Base-by-base conservation (phyloP, 2,888 invertebrate genomes). In the Mesorhabditis sp. region DNA sequence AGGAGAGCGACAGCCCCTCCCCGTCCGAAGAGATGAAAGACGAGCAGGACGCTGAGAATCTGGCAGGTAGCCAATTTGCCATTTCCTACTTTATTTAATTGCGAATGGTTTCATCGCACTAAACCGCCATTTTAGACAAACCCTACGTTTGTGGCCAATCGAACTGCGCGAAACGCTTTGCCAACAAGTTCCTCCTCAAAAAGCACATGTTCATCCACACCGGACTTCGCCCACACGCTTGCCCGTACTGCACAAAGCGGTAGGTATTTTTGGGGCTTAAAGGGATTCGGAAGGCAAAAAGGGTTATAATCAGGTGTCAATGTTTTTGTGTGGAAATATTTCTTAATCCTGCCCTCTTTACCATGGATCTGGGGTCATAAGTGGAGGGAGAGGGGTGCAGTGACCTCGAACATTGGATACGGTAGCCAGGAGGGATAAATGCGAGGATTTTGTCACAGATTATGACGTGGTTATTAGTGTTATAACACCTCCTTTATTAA, bases 201-300 rank as follows among this genome's bases (percentile, higher is more conserved):
- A 85, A 85, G 74, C 85, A 85, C 73, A 78, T 80, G 73, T 85
- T 86, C 75, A 85, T 85, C 68, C 85, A 85, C 72, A 86, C 84
- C 28, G 85, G 85, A 28, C 79, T 82, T 15, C 74, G 83, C 45
- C 85, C 85, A 43, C 85, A 85, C 70, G 71, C 76, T n/a, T 85
- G 85, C 71, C 83, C 83, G 13, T 82, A 73, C 69, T 85, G 85
- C 71, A 67, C 69, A n/a, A 85, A 85, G 72, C 70, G 78, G 85
- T 85, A 67, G 69, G 72, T 73, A 50, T 64, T 28, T 28, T 28
- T n/a, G n/a, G n/a, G n/a, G n/a, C n/a, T n/a, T n/a, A n/a, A n/a
- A n/a, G n/a, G n/a, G n/a, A n/a, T 67, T 67, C 10, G 10, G 10
- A 13, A 58, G n/a, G 10, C 58, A 58, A 58, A 13, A 58, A 58